A percentile compares a stretch with the other conserved stretches of the same genome.
Conservation (phyloP, 2,888 invertebrate species). For the Meteorus colon region DNA sequence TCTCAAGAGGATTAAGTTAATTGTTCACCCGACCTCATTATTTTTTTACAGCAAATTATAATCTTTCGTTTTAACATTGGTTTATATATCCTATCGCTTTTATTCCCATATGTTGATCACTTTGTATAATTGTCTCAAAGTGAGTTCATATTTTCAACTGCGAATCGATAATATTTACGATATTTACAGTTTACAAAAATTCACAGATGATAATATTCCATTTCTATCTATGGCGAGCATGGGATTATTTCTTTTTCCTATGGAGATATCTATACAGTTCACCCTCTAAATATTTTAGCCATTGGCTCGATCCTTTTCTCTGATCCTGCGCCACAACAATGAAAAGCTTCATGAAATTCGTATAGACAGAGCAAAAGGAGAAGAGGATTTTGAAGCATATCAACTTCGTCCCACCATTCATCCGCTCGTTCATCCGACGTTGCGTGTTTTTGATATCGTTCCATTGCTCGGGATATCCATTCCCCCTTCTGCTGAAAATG, state of each 20-base stretch:
- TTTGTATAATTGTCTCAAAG: too few relatives aligned
- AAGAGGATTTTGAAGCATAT: conserved; percentile 10
- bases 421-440: conserved; percentile 12
- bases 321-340: conserved; percentile 10
- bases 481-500: conserved; percentile 26
- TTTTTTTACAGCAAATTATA: too few relatives aligned
- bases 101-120: too few relatives aligned
- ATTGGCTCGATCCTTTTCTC: background rate
- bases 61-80: too few relatives aligned
- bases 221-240: too few relatives aligned
- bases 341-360: conserved; percentile 12
- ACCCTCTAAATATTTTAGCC: background rate
- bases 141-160: too few relatives aligned
- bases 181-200: too few relatives aligned
- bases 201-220: too few relatives aligned
- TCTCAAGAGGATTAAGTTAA: too few relatives aligned
- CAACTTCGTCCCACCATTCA: conserved; percentile 14
- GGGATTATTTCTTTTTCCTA: background rate
- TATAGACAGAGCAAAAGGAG: background rate
- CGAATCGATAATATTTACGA: too few relatives aligned
- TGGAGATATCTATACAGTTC: background rate
- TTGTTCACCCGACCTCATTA: too few relatives aligned
- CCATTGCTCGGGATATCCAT: conserved; percentile 26
- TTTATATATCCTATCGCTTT: too few relatives aligned
- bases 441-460: conserved; percentile 23